Evolutionary conservation across 2,888 invertebrate species (phyloP), one percentile per base, ranked within the genome.

Genomic region (Rambutsinella grinnellia): DNA sequence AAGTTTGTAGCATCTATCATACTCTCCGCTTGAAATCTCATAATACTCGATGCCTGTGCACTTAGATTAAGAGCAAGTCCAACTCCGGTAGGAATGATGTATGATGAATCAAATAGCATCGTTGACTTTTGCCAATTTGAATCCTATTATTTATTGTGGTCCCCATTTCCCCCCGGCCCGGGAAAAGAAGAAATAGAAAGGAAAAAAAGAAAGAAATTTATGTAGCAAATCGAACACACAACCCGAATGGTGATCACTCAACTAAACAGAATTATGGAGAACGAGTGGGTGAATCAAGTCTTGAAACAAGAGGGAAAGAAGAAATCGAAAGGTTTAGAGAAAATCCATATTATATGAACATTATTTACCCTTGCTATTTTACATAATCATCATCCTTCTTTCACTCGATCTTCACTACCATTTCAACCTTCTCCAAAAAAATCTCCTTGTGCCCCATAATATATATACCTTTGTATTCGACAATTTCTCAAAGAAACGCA

Each of bases 61-160:
- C 93, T 93, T 85, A 97, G 89, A 67, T 92, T 92, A 76, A 97
- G 88, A 0, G 97, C 96, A 15, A 97, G 86, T 21, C 98, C 97
- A 54, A 92, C 90, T 0, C 92, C 91, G 28, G 94, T 93, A 0
- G 97, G 95, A 0, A 96, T 90, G 2, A 93, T 92, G 86, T 95
- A 94, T n/a, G 93, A 92, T 3, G 93, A 93, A 87, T 97, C 97
- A 68, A 97, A 88, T 86, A 97, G 93, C 86, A 96, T 91, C 0
- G 92, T 90, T 1, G 94, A 93, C 87, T 94, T 94, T 85, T 94
- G 93, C 87, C 93, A 94, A 49, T 92, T 92, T 23, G 95, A 90
- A 88, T 92, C 92, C 90, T 93, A 87, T 76, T 82, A 82, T 82
- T 82, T 81, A 81, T 81, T 76, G 80, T 81, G 76, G 70, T 74